Evolutionary conservation across 2,797 vertebrate species (phyloP), one percentile per base, ranked within the genome.

Genomic region (Liparis tanakae): DNA sequence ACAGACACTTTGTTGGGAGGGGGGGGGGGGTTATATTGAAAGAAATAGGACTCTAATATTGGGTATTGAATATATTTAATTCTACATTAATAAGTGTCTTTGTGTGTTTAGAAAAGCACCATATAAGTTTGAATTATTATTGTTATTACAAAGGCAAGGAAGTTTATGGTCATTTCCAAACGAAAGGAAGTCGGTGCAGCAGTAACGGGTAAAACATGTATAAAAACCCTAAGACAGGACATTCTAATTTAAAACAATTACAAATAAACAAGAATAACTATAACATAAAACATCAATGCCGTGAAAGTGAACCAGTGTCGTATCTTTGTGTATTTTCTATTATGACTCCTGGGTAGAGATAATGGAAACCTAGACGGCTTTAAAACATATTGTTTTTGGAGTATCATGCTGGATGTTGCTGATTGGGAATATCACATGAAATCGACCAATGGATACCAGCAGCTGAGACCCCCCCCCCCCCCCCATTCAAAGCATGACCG

Each of bases 1-100:
- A 85, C 63, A 82, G 67, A 69, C 85, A 78, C 79, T 85, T 79
- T 68, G 58, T 78, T 63, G 17, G 43, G 48, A 60, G 64, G 33
- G 36, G 17, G 43, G n/a, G n/a, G n/a, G n/a, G n/a, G 48, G 62
- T n/a, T n/a, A 72, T 58, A 78, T 76, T 84, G 67, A 60, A 86
- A 78, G 37, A 64, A 84, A 82, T 59, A 6, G 20, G 37, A 66
- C 48, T 70, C 36, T 75, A 55, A 64, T 59, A 70, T 66, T 71
- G 30, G n/a, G 6, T 61, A 15, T 7, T 60, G 10, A 10, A 7
- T 5, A 58, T 70, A 39, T 60, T 25, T 8, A 54, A 37, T 51
- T 57, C 51, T 2, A 8, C 18, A 67, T 20, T 15, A 41, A 58
- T 30, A 30, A 30, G 25, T 4, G 25, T 30, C 25, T 30, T 30